Evolutionary conservation across 2,888 invertebrate species (phyloP).

Genomic region (Ennomos erosarius): DNA sequence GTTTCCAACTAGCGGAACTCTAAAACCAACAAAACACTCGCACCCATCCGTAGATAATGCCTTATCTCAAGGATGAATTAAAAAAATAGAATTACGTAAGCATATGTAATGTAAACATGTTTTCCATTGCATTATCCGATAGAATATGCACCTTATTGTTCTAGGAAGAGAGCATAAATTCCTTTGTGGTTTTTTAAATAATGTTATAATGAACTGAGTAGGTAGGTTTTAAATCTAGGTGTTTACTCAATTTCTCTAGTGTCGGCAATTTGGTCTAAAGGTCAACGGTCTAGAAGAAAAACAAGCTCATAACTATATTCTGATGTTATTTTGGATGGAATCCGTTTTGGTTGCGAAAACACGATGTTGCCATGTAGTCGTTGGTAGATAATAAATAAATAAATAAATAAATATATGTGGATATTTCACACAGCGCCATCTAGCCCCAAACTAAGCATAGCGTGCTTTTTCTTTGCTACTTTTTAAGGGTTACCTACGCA

Average conservation of each 20-base stretch:
- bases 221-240: slow-evolving; percentile 27
- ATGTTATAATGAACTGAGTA: slow-evolving; percentile 14
- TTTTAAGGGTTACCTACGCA: too few species aligned
- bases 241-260: slow-evolving; percentile 27
- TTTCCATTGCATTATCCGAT: slow-evolving; percentile 41
- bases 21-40: slow-evolving; percentile 34
- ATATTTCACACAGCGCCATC: too few species aligned
- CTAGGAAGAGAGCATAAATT: neutral
- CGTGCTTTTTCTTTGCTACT: too few species aligned
- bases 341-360: slow-evolving; percentile 3
- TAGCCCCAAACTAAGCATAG: too few species aligned
- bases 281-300: slow-evolving; percentile 29
- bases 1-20: slow-evolving; percentile 11
- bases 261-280: slow-evolving; percentile 25
- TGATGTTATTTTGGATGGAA: slow-evolving; percentile 8
- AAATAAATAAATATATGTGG: too few species aligned
- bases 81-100: slow-evolving; percentile 57
- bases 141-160: slow-evolving; percentile 9
- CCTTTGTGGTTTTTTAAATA: slow-evolving; percentile 2
- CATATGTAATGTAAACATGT: slow-evolving; percentile 56
- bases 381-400: too few species aligned
- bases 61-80: slow-evolving; percentile 65
- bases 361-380: slow-evolving; percentile 14
- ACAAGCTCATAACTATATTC: slow-evolving; percentile 21
- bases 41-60: slow-evolving; percentile 48